Percentiles rank a stretch among this genome's conserved stretches.
Conservation (phyloP, 1,140 invertebrate species). For the Halictus rubicundus region DNA sequence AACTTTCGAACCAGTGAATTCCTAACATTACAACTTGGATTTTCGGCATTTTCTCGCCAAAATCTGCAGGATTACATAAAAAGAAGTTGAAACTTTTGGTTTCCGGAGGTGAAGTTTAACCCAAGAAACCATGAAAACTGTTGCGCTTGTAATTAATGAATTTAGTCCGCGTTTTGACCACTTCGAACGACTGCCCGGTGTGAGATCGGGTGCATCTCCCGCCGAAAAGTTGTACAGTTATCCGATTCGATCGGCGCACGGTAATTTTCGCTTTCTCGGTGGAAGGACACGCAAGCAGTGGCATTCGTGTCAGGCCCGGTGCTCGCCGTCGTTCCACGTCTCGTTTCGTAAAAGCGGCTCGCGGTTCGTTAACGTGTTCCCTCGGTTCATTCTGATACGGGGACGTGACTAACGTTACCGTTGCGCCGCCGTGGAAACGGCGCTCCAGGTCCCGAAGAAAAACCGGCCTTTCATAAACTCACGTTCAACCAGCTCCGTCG, state of each 20-base stretch:
- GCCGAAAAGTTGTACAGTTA: neutral
- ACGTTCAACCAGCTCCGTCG: constrained; percentile 1
- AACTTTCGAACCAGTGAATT: no score
- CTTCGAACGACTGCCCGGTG: no score
- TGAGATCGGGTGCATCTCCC: neutral
- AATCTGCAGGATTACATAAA: no score
- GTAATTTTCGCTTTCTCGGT: constrained; percentile 55
- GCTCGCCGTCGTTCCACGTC: constrained; percentile 26
- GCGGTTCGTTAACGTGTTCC: constrained; percentile 57
- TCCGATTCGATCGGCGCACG: neutral
- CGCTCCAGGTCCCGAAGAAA: constrained; percentile 59
- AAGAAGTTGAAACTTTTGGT: no score
- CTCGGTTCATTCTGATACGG: constrained; percentile 48
- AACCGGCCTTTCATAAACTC: constrained; percentile 56
- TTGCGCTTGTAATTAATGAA: no score
- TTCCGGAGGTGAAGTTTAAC: no score
- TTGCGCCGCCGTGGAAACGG: constrained; percentile 59
- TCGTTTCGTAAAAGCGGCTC: constrained; percentile 16
- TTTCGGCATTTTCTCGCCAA: no score
- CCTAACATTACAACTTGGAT: no score
- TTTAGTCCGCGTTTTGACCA: no score
- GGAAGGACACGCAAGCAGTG: constrained; percentile 21
- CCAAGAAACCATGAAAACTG: no score
- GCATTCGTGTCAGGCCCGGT: constrained; percentile 29
- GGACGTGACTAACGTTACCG: constrained; percentile 68